Evolutionary conservation across 2,797 vertebrate species (phyloP).

Genomic region (Emys orbicularis): DNA sequence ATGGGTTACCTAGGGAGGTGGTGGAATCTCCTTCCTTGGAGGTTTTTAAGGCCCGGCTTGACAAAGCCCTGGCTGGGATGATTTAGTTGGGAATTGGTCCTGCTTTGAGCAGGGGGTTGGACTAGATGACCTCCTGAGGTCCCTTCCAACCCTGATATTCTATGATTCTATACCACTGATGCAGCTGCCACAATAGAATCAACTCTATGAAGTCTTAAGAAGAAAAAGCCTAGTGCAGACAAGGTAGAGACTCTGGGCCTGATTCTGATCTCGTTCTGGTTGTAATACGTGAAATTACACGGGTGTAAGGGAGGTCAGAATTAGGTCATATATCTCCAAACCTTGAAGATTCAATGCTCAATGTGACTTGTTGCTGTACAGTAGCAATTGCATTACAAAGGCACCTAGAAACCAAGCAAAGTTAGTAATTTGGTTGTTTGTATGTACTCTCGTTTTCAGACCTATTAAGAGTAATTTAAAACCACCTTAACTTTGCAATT

Average conservation of each 20-base stretch:
- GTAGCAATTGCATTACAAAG: background rate
- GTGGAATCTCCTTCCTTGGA: too few relatives aligned
- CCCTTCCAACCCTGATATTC: too few relatives aligned
- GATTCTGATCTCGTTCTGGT: background rate
- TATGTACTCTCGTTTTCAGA: background rate
- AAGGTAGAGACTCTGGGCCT: background rate
- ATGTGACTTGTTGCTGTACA: background rate
- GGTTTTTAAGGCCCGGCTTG: too few relatives aligned
- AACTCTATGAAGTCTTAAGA: accelerated
- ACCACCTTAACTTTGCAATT: background rate
- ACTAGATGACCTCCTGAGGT: too few relatives aligned
- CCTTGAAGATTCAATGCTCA: background rate
- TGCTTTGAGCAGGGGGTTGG: too few relatives aligned
- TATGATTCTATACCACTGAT: background rate
- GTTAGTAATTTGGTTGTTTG: background rate
- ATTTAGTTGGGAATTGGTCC: too few relatives aligned
- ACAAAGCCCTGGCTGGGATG: too few relatives aligned
- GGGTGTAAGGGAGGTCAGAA: background rate
- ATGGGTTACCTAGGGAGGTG: too few relatives aligned
- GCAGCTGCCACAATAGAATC: background rate
- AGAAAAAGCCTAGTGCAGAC: background rate
- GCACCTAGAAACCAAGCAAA: background rate
- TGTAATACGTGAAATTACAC: background rate
- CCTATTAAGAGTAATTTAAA: background rate
- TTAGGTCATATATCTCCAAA: background rate